Conservation (phyloP, 2,113 vertebrate species). For the Tetrax tetrax region DNA sequence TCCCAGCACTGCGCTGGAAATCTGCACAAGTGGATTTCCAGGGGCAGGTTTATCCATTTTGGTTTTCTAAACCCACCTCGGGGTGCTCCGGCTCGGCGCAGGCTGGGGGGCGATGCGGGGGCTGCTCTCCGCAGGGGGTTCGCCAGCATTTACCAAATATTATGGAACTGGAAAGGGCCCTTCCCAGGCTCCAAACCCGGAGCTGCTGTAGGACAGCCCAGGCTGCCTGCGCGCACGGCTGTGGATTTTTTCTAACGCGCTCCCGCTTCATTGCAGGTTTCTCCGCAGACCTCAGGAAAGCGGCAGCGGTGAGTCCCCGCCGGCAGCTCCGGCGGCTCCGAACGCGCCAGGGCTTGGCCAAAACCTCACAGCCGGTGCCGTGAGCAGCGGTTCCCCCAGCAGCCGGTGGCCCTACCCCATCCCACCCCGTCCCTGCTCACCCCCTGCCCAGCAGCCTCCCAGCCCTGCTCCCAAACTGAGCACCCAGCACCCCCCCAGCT, state of each 20-base stretch:
- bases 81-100: fast-evolving
- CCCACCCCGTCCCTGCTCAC: neutral
- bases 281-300: neutral
- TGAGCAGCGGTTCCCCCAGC: neutral
- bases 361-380: fast-evolving
- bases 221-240: fast-evolving
- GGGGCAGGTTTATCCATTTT: neutral
- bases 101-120: neutral
- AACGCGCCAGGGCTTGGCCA: neutral
- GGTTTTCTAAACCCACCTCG: neutral
- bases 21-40: neutral
- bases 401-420: neutral
- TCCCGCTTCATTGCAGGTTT: neutral
- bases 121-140: fast-evolving
- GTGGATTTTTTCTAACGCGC: fast-evolving
- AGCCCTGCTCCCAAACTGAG: neutral
- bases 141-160: neutral
- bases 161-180: neutral
- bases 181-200: neutral
- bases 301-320: constrained; percentile 12
- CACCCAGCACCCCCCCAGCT: neutral
- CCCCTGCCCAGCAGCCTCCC: neutral
- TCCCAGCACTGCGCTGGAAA: fast-evolving
- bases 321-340: fast-evolving
- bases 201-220: neutral